Evolutionary conservation across 2,113 vertebrate genomes (phyloP).

Genomic region (Piprites chloris): DNA sequence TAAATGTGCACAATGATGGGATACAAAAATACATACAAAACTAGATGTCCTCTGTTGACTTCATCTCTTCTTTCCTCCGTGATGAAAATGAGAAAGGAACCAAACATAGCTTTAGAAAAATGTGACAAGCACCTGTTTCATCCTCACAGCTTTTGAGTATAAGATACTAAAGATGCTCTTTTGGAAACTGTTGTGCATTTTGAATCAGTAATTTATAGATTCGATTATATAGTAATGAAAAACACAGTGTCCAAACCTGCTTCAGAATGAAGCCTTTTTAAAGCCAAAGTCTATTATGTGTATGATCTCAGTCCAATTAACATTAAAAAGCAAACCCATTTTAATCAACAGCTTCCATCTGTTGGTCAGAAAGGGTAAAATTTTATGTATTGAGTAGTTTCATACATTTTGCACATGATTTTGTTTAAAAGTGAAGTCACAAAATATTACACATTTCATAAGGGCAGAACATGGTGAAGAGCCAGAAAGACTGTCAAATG

Average conservation of each 20-base stretch:
- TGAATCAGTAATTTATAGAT: not conserved
- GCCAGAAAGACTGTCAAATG: not conserved
- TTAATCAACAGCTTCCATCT: not conserved
- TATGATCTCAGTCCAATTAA: conserved; percentile 12
- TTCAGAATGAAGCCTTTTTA: not conserved
- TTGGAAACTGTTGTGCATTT: not conserved
- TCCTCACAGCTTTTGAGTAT: not conserved
- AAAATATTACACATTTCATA: not conserved
- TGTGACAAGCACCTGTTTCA: not conserved
- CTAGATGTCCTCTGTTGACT: not conserved
- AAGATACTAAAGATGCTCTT: not conserved
- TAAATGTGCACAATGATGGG: not conserved
- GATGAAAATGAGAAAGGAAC: not conserved
- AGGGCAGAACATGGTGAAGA: not conserved
- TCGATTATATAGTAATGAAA: conserved; percentile 18
- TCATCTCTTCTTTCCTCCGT: not conserved
- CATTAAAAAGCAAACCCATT: not conserved
- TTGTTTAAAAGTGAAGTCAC: not conserved
- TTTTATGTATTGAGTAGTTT: not conserved
- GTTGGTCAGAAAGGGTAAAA: not conserved
- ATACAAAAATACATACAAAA: not conserved
- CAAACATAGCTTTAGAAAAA: not conserved
- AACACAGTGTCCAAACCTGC: not conserved
- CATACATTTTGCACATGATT: not conserved
- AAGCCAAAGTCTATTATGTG: not conserved